phyloP scores from a whole-genome alignment of 1,140 invertebrate species.

The Drosophila setifemur region DNA sequence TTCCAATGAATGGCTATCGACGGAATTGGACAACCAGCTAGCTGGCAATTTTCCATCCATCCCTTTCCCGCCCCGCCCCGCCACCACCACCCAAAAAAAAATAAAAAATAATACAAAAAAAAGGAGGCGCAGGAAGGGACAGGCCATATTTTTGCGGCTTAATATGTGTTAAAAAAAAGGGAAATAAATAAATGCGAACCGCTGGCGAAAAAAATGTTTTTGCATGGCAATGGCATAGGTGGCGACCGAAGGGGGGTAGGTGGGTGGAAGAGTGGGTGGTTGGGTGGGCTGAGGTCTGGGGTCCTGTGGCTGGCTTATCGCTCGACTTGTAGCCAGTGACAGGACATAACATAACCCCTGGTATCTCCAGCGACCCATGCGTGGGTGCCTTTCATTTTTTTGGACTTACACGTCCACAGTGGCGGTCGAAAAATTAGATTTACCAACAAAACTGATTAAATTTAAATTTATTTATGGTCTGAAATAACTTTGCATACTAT shows the following conservation, averaged over 20 bases:
- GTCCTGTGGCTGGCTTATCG: constrained; percentile 40
- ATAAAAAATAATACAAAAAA: not conserved
- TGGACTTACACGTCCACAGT: not conserved
- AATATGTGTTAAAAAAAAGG: constrained; percentile 63
- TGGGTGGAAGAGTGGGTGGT: not conserved
- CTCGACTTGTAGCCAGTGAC: constrained; percentile 69
- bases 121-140: constrained; percentile 19
- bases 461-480: too few species aligned
- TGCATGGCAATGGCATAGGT: not conserved
- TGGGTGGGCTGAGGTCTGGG: not conserved
- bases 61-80: not conserved
- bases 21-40: constrained; percentile 71
- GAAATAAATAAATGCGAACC: constrained; percentile 45
- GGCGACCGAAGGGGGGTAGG: not conserved
- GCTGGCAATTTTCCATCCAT: constrained; percentile 22
- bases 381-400: constrained; percentile 36
- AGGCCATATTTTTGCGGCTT: constrained; percentile 76
- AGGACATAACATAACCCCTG: constrained; percentile 77
- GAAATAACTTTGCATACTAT: too few species aligned
- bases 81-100: constrained; percentile 17
- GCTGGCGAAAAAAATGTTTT: constrained; percentile 56
- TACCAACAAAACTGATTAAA: too few species aligned
- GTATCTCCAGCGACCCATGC: constrained; percentile 69
- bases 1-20: constrained; percentile 81
- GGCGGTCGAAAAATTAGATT: not conserved